phyloP scores from a whole-genome alignment of 2,113 vertebrate species.

The Clarias macrocephalus region DNA sequence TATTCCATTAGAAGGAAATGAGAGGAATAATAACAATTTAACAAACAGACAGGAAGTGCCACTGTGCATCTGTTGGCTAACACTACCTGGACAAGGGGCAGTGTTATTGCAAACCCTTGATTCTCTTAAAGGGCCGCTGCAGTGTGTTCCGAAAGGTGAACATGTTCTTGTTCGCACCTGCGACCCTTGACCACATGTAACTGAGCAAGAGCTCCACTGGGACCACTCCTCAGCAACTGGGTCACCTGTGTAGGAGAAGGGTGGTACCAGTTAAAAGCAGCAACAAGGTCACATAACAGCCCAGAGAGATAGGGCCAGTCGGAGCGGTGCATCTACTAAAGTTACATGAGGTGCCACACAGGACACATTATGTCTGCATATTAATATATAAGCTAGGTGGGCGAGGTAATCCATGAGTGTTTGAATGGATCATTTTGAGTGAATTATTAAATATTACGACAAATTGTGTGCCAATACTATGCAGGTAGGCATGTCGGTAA shows the following conservation, averaged over 20 bases:
- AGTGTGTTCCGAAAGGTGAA: constrained; percentile 99
- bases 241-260: constrained; percentile 98
- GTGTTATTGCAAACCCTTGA: constrained; percentile 99
- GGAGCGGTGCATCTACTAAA: constrained; percentile 45
- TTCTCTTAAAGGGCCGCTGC: constrained; percentile 99
- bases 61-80: constrained; percentile 88
- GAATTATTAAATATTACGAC: neutral
- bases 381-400: constrained; percentile 42
- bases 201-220: constrained; percentile 99
- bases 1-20: constrained; percentile 51
- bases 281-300: constrained; percentile 71
- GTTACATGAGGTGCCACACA: constrained; percentile 45
- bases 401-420: constrained; percentile 21
- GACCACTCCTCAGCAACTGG: constrained; percentile 99
- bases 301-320: constrained; percentile 52
- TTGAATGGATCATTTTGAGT: neutral
- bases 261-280: constrained; percentile 83
- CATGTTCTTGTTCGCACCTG: constrained; percentile 99
- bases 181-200: constrained; percentile 99
- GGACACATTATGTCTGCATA: constrained; percentile 41
- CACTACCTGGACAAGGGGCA: constrained; percentile 99
- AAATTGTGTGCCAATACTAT: neutral
- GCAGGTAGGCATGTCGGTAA: neutral
- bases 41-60: constrained; percentile 62
- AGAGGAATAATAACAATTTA: constrained; percentile 44